A percentile compares a stretch with the other conserved stretches of the same genome.
Conservation (phyloP, 2,797 vertebrate genomes). For the Peromyscus aztecus region DNA sequence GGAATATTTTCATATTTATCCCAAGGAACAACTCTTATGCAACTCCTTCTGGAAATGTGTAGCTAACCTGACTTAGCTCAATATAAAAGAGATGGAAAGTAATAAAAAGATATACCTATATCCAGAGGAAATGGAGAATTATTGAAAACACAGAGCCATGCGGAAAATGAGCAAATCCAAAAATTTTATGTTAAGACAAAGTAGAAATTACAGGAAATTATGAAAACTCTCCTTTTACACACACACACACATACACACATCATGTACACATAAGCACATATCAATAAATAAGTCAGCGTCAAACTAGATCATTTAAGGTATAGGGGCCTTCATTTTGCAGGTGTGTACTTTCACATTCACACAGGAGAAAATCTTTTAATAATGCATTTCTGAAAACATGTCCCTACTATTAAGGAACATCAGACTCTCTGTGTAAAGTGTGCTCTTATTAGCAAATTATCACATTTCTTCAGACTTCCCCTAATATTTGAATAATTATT, state of each 20-base stretch:
- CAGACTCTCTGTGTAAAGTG: background rate
- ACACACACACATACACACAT: background rate
- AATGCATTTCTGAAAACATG: background rate
- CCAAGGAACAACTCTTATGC: slow-evolving; percentile 32
- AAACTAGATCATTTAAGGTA: background rate
- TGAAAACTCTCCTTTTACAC: background rate
- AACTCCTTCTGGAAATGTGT: slow-evolving; percentile 29
- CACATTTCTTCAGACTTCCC: background rate
- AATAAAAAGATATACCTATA: background rate
- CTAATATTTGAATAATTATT: slow-evolving; percentile 13
- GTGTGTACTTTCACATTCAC: background rate
- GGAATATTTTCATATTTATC: background rate
- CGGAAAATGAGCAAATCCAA: background rate
- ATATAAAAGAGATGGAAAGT: background rate
- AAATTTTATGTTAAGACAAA: background rate
- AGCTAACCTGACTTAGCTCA: slow-evolving; percentile 15
- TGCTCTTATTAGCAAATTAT: background rate
- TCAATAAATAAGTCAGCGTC: too few species aligned
- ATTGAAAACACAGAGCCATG: background rate
- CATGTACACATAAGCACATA: too few species aligned
- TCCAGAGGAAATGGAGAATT: background rate
- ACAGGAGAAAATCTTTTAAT: background rate
- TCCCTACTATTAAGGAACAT: background rate
- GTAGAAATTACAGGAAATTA: background rate
- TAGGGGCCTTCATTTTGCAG: background rate